Base-by-base conservation (phyloP, 2,113 vertebrate species). In the Mola mola region DNA sequence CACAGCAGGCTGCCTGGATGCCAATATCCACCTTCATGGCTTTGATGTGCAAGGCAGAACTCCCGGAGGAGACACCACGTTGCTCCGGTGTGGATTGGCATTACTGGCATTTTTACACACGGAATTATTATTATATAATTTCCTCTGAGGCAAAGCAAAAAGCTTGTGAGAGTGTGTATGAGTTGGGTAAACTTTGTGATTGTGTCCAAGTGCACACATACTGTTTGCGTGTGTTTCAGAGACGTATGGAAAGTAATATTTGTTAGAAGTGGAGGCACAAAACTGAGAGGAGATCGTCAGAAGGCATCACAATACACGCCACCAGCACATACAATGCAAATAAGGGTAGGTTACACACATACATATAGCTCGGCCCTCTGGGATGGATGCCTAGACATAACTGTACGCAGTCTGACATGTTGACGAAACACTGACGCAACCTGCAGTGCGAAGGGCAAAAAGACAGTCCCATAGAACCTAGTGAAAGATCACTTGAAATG, bases 41-140 rank as follows among this genome's bases (percentile, higher is more conserved):
- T 84, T 86, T 87, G 79, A 88, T 78, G 81, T 83, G 68, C 6
- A 8, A 11, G 51, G 75, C 59, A 44, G 66, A 40, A 1, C 17
- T 85, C 80, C 78, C 71, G 11, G 57, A 66, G 82, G 79, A 78
- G 3, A 13, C 42, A 8, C 33, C 12, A 44, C 9, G 4, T 72
- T 9, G 3, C 72, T 58, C 49, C 40, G 13, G 31, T 66, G 76
- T 63, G 68, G 47, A 68, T 60, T 58, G 80, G 74, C 77, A 71
- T 81, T 65, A 75, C 78, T 87, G 86, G 78, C 79, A 75, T 75
- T 74, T 82, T 78, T 68, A 85, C 79, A 87, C 77, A 81, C 58
- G 48, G 78, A 87, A 84, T 87, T 66, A 77, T 67, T 79, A 75
- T 69, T 80, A 72, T 80, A 70, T 48, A 15, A 71, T 69, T 73